Base-by-base conservation (phyloP, 64 coral and sea anemone genomes). In the Porites australiensis region DNA sequence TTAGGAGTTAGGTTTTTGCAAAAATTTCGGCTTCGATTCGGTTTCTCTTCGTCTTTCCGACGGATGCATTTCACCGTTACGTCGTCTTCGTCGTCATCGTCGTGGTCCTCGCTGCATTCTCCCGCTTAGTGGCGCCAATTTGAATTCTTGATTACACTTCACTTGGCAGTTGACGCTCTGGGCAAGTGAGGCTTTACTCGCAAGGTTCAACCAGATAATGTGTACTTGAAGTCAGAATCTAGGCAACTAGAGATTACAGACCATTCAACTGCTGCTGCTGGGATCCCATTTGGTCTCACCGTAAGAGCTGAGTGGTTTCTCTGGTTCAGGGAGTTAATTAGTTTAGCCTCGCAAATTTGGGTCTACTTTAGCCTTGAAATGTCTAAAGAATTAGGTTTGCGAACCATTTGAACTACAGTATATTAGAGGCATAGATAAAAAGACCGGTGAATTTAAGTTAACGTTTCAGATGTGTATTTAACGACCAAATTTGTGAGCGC, bases 161-260 rank as follows among this genome's bases (percentile, higher is more conserved):
- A 77, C 74, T 77, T 77, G 48, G 20, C 74, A 77, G 74, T 53
- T 8, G 1, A 54, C 2, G 2, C 15, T 16, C 74, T 77, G 74
- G 8, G 21, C 19, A 52, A 52, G 74, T 77, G 74, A 77, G 15
- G 49, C 49, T 77, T 77, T 18, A 57, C 47, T 51, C 48, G 74
- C 20, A 77, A 77, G 74, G 74, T 77, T 77, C 74, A 77, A 52
- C 74, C 74, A 77, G 74, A 50, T 8, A 20, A 37, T 37, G 46
- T 75, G 18, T 16, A 77, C 2, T 52, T n/a, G 8, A 43, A 77
- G 2, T 52, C 53, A 54, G 48, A 16, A 53, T 37, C 27, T 37
- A 37, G 27, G 27, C 27, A 54, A 51, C 74, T 52, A 77, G 74
- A 77, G 49, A 3, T 49, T 19, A 52, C 66, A 77, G 74, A 18